phyloP scores from a whole-genome alignment of 2,113 vertebrate genomes.

The Alectura lathami region DNA sequence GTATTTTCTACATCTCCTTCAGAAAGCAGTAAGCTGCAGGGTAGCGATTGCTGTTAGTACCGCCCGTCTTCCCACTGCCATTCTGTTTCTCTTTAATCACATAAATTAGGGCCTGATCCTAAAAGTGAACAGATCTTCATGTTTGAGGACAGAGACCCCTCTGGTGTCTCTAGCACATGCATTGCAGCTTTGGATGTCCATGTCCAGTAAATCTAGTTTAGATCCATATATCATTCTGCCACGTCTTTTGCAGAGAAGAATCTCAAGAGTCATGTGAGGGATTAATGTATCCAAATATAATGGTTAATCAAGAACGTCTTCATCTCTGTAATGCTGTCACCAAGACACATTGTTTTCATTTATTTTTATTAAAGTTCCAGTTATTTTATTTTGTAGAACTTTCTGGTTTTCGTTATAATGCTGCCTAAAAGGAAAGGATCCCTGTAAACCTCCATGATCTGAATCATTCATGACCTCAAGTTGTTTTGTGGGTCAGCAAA shows the following conservation, averaged over 20 bases:
- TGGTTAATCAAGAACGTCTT: not conserved
- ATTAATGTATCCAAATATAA: not conserved
- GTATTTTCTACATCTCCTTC: not conserved
- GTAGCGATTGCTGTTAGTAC: not conserved
- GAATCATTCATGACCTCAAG: conserved; percentile 68
- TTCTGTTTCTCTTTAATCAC: not conserved
- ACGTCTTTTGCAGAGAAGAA: not conserved
- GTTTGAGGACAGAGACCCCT: not conserved
- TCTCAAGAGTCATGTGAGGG: not conserved
- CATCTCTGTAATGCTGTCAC: not conserved
- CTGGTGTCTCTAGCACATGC: not conserved
- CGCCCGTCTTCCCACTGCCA: rapidly evolving
- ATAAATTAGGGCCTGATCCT: not conserved
- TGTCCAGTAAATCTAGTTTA: not conserved
- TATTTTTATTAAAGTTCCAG: not conserved
- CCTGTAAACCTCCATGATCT: conserved; percentile 47
- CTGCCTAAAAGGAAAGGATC: conserved; percentile 11
- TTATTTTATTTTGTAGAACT: not conserved
- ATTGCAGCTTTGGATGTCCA: not conserved
- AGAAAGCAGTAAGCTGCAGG: not conserved
- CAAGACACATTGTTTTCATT: not conserved
- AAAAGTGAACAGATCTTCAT: not conserved
- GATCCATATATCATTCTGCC: not conserved
- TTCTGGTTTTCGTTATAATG: conserved; percentile 41
- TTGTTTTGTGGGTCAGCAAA: conserved; percentile 65